Evolutionary conservation across 2,888 invertebrate genomes (phyloP).

Genomic region (Lottia scabra): DNA sequence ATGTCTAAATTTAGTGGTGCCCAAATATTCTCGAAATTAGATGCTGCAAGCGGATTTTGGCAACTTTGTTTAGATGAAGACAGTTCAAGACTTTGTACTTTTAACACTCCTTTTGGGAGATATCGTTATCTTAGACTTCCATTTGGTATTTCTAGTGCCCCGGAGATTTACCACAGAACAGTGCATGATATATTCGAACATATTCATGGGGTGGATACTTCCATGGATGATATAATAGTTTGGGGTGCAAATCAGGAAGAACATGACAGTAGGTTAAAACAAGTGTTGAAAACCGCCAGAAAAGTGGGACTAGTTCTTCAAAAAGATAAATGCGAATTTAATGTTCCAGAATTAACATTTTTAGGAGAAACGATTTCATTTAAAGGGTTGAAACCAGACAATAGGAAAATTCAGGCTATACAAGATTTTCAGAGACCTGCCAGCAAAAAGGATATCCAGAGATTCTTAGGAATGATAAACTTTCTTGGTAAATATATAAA

Average conservation of each 20-base stretch:
- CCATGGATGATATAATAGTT: constrained; percentile 13
- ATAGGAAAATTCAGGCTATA: not conserved
- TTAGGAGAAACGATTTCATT: constrained; percentile 10
- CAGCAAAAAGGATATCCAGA: no score
- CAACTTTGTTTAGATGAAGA: constrained; percentile 27
- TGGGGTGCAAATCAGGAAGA: constrained; percentile 7
- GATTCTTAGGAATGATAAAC: no score
- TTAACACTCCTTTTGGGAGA: no score
- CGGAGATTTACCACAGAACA: constrained; percentile 7
- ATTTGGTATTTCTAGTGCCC: constrained; percentile 17
- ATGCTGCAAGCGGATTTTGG: constrained; percentile 35
- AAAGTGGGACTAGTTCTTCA: not conserved
- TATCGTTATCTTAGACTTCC: not conserved
- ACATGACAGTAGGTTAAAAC: not conserved
- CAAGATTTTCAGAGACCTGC: no score
- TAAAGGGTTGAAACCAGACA: constrained; percentile 8
- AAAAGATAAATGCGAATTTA: constrained; percentile 14
- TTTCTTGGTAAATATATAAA: no score
- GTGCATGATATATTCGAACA: constrained; percentile 12
- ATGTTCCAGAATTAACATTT: constrained; percentile 15
- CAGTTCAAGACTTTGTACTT: no score
- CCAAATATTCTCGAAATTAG: constrained; percentile 32
- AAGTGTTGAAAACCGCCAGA: not conserved
- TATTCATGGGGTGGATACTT: constrained; percentile 7
- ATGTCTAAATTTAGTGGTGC: constrained; percentile 31